Evolutionary conservation across 2,888 invertebrate species (phyloP).

Genomic region (Thera britannica): DNA sequence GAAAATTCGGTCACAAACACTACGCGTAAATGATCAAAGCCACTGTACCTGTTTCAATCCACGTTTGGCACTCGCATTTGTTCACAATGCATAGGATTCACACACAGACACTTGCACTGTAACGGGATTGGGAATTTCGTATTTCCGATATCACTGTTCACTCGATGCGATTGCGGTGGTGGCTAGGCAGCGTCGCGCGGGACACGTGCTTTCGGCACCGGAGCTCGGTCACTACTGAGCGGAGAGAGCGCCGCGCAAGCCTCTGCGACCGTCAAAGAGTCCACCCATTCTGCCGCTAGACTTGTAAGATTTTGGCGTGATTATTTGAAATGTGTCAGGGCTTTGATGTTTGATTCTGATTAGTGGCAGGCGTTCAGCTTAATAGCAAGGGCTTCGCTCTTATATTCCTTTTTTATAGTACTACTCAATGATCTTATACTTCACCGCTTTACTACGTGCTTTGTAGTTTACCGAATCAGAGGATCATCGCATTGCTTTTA

Average conservation of each 20-base stretch:
- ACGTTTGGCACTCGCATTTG: slow-evolving; percentile 57
- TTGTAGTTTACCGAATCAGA: background rate
- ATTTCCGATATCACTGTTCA: slow-evolving; percentile 68
- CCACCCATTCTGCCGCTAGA: slow-evolving; percentile 55
- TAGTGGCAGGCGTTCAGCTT: slow-evolving; percentile 37
- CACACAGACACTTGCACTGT: slow-evolving; percentile 67
- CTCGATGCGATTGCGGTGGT: slow-evolving; percentile 54
- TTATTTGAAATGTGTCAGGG: slow-evolving; percentile 47
- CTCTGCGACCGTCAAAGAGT: slow-evolving; percentile 68
- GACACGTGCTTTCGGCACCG: slow-evolving; percentile 58
- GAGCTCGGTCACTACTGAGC: slow-evolving; percentile 67
- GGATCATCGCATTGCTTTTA: background rate
- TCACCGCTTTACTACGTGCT: slow-evolving; percentile 5
- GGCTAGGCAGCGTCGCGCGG: slow-evolving; percentile 42
- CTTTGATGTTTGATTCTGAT: slow-evolving; percentile 50
- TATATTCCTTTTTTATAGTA: background rate
- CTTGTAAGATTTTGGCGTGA: slow-evolving; percentile 61
- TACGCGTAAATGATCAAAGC: slow-evolving; percentile 43
- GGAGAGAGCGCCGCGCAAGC: slow-evolving; percentile 67
- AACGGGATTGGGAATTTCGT: slow-evolving; percentile 46
- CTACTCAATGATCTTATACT: slow-evolving; percentile 11
- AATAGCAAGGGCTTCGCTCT: slow-evolving; percentile 29
- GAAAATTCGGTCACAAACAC: slow-evolving; percentile 45
- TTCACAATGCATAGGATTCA: slow-evolving; percentile 56
- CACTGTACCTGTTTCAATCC: slow-evolving; percentile 50